phyloP scores from a whole-genome alignment of 2,797 vertebrate genomes.

The Phoebastria nigripes region DNA sequence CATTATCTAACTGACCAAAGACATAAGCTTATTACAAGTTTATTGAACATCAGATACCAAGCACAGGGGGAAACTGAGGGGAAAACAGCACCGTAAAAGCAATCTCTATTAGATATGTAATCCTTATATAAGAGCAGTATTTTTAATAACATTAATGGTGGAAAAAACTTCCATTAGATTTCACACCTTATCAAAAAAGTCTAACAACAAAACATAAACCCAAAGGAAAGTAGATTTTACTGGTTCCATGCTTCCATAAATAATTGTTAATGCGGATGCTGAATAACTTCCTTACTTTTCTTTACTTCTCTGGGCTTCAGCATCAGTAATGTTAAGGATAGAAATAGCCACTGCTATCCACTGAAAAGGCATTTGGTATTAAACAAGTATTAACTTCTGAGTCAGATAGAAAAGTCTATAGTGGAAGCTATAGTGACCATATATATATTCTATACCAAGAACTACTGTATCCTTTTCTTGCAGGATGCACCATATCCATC shows the following conservation, averaged over 20 bases:
- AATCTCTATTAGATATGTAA: not conserved
- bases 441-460: not conserved
- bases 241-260: not conserved
- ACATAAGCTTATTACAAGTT: not conserved
- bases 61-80: not conserved
- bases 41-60: not conserved
- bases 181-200: not conserved
- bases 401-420: not conserved
- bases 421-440: not conserved
- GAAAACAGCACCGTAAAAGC: not conserved
- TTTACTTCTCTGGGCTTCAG: not conserved
- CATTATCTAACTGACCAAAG: not conserved
- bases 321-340: not conserved
- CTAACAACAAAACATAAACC: not conserved
- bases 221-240: not conserved
- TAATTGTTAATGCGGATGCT: not conserved
- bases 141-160: not conserved
- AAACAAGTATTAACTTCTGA: not conserved
- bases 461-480: not conserved
- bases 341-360: not conserved
- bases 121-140: not conserved
- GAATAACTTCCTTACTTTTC: not conserved
- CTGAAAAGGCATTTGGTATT: not conserved
- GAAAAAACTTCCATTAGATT: not conserved
- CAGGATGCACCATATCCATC: not conserved